Percentiles rank a stretch among this genome's conserved stretches.
Conservation (phyloP, 2,797 vertebrate genomes). For the Vespertilio murinus region DNA sequence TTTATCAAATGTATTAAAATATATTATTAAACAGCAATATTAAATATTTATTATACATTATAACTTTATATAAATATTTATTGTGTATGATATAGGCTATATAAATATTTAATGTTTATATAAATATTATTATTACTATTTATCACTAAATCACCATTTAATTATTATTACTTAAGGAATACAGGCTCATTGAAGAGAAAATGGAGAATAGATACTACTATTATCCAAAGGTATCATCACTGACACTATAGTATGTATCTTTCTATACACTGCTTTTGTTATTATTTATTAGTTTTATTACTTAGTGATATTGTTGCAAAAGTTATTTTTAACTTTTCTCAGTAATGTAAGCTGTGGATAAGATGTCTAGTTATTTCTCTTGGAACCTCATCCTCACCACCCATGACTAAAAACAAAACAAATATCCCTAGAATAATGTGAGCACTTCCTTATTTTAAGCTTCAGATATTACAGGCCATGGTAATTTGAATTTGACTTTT, state of each 20-base stretch:
- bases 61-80: background rate
- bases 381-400: background rate
- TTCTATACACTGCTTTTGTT: background rate
- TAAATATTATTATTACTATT: background rate
- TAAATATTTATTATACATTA: background rate
- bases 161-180: background rate
- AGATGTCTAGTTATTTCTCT: background rate
- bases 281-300: background rate
- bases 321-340: background rate
- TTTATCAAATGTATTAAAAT: no score
- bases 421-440: background rate
- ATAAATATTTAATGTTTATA: background rate
- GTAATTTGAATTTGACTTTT: background rate
- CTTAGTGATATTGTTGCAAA: background rate
- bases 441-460: background rate
- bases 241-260: background rate
- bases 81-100: background rate
- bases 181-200: background rate
- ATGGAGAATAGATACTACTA: background rate
- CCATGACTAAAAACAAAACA: background rate
- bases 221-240: background rate
- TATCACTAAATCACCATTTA: background rate
- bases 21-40: background rate
- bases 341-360: background rate
- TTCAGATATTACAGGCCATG: background rate